phyloP scores from a whole-genome alignment of 2,888 invertebrate species.

The Orchesella flavescens region DNA sequence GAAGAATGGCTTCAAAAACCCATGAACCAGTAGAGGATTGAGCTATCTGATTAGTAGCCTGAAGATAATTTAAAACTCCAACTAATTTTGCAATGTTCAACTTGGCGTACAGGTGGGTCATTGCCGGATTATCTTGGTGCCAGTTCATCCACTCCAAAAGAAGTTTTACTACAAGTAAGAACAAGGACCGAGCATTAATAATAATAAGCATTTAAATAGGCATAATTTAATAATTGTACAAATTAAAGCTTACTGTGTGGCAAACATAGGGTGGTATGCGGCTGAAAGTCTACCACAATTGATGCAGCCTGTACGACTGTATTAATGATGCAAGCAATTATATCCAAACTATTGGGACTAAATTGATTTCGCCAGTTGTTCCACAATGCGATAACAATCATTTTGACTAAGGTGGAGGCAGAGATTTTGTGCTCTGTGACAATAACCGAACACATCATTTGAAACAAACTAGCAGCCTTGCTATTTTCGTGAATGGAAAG shows the following conservation, averaged over 20 bases:
- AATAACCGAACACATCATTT: slow-evolving; percentile 58
- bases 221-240: background rate
- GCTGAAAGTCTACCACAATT: slow-evolving; percentile 38
- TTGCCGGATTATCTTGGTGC: slow-evolving; percentile 48
- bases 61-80: slow-evolving; percentile 68
- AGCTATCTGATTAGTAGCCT: slow-evolving; percentile 39
- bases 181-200: slow-evolving; percentile 10
- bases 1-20: slow-evolving; percentile 66
- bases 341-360: slow-evolving; percentile 63
- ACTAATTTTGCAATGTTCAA: slow-evolving; percentile 67
- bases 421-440: slow-evolving; percentile 67
- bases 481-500: slow-evolving; percentile 48
- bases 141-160: slow-evolving; percentile 70
- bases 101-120: slow-evolving; percentile 56
- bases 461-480: slow-evolving; percentile 30
- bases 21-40: slow-evolving; percentile 59
- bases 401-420: slow-evolving; percentile 68
- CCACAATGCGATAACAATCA: slow-evolving; percentile 69
- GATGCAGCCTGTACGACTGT: slow-evolving; percentile 64
- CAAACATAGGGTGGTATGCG: slow-evolving; percentile 48
- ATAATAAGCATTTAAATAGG: background rate
- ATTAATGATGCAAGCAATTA: slow-evolving; percentile 68
- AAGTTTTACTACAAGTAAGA: slow-evolving; percentile 68
- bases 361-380: slow-evolving; percentile 68
- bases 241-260: slow-evolving; percentile 68